These are phyloP conservation scores for Clarias platycephalus DNA, from an alignment of 2,797 vertebrate genomes.

Conservation along the genomic window DNA sequence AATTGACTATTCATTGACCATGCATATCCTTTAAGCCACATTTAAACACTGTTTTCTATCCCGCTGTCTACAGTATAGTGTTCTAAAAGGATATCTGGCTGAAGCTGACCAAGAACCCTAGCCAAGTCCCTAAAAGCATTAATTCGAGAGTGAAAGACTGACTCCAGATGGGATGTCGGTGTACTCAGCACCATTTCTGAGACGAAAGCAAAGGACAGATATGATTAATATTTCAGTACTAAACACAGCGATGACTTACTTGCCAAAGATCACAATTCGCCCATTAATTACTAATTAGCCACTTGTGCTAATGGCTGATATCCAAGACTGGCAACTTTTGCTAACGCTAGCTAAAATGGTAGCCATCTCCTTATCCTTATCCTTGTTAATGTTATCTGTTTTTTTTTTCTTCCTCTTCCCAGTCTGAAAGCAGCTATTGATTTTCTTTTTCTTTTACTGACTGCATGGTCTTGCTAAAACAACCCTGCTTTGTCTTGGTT, in stretches of 20 bases:
- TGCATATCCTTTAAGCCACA: constrained; percentile 61
- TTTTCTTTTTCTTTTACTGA: constrained; percentile 4
- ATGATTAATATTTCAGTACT: background rate
- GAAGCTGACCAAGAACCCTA: background rate
- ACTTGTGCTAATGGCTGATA: background rate
- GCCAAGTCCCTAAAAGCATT: background rate
- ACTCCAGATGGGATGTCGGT: background rate
- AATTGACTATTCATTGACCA: constrained; percentile 67
- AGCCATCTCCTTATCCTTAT: constrained; percentile 2
- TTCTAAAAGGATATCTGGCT: background rate
- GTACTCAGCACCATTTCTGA: background rate
- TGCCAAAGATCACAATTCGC: background rate
- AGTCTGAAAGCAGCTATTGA: constrained; percentile 13
- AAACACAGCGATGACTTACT: background rate
- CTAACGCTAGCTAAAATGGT: background rate
- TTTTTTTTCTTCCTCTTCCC: background rate
- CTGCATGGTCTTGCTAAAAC: background rate
- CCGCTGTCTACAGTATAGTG: background rate
- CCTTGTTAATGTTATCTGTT: background rate
- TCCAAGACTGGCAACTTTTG: background rate
- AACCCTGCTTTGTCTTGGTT: constrained; percentile 13
- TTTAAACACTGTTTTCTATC: constrained; percentile 1
- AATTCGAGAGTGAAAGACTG: background rate
- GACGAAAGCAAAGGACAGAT: background rate
- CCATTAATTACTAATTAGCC: background rate